A percentile compares a stretch with the other conserved stretches of the same genome.
phyloP scores from a whole-genome alignment of 2,888 invertebrate genomes.

The Euzetes globulus region DNA sequence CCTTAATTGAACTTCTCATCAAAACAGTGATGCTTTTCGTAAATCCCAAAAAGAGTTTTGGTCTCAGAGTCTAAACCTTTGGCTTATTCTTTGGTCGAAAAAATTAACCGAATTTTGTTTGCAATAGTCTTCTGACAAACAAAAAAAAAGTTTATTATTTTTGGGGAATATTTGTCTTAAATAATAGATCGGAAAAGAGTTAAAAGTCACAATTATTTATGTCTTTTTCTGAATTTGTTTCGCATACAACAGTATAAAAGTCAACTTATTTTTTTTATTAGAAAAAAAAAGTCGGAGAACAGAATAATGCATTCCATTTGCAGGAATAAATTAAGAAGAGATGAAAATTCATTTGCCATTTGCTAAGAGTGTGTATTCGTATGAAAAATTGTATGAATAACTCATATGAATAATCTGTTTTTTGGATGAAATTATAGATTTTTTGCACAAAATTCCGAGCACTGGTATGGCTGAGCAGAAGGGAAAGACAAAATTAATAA shows the following conservation, averaged over 20 bases:
- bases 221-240: too few relatives aligned
- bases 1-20: slow-evolving; percentile 26
- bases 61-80: background rate
- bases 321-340: background rate
- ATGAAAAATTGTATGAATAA: background rate
- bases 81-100: background rate
- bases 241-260: too few relatives aligned
- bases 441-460: background rate
- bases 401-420: background rate
- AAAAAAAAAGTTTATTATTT: too few relatives aligned
- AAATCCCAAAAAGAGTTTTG: background rate
- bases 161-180: too few relatives aligned
- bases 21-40: background rate
- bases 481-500: background rate
- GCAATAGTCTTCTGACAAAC: too few relatives aligned
- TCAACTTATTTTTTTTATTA: too few relatives aligned
- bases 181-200: too few relatives aligned
- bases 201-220: too few relatives aligned
- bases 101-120: background rate
- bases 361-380: background rate
- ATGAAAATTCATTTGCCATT: background rate
- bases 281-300: too few relatives aligned
- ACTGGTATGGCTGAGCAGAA: background rate
- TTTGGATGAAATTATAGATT: background rate
- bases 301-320: too few relatives aligned